Conservation (phyloP, 2,888 invertebrate genomes). For the Epistrophe grossulariae region DNA sequence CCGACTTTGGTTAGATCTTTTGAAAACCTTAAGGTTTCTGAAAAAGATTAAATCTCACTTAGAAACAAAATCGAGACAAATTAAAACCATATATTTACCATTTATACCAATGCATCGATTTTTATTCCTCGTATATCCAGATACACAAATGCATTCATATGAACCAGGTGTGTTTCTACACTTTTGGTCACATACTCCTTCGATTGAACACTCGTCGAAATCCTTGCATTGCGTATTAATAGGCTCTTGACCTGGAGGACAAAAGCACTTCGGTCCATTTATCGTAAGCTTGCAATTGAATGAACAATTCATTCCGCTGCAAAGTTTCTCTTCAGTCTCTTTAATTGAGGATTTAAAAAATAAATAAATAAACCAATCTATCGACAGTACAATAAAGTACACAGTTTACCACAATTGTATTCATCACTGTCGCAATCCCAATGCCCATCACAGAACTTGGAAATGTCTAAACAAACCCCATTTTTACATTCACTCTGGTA, state of each 20-base stretch:
- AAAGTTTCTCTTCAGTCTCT: conserved; percentile 83
- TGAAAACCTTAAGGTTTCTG: too few relatives aligned
- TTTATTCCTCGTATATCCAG: conserved; percentile 87
- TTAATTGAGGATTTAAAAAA: background rate
- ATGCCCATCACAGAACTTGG: conserved; percentile 83
- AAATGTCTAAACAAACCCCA: conserved; percentile 82
- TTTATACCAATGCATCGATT: conserved; percentile 88
- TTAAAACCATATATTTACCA: conserved; percentile 85
- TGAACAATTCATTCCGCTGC: conserved; percentile 86
- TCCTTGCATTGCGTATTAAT: conserved; percentile 88
- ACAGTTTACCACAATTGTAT: conserved; percentile 81
- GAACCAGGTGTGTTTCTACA: conserved; percentile 89
- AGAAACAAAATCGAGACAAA: conserved; percentile 46
- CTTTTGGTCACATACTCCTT: conserved; percentile 89
- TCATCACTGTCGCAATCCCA: conserved; percentile 84
- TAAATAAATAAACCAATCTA: background rate
- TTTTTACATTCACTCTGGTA: conserved; percentile 88
- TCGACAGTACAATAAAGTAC: background rate
- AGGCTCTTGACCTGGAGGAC: conserved; percentile 87
- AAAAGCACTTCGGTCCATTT: conserved; percentile 90
- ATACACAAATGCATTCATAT: conserved; percentile 89
- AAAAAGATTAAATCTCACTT: conserved; percentile 63
- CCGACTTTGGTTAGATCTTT: too few relatives aligned
- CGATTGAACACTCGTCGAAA: conserved; percentile 90
- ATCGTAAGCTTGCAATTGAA: conserved; percentile 89